Percentiles rank a stretch among this genome's conserved stretches.
phyloP scores from a whole-genome alignment of 2,797 vertebrate species.

The Propithecus deckenii region DNA sequence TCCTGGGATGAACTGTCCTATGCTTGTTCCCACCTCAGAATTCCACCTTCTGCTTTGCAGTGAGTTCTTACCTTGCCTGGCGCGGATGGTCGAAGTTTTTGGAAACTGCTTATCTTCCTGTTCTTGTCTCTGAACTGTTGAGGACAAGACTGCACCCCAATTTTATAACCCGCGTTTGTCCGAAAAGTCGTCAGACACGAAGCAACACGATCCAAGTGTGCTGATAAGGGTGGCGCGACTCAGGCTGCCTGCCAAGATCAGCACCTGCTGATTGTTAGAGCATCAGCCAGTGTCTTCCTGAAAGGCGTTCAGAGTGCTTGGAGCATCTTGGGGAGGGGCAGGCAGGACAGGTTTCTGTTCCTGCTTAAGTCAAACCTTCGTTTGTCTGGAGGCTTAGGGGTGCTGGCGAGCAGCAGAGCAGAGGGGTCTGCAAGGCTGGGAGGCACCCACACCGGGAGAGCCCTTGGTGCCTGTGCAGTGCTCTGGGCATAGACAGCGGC shows the following conservation, averaged over 20 bases:
- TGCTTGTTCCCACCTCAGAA: background rate
- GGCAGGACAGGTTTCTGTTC: background rate
- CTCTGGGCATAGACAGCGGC: background rate
- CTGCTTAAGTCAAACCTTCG: background rate
- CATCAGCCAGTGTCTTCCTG: background rate
- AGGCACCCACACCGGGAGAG: background rate
- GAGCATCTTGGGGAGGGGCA: background rate
- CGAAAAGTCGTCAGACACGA: background rate
- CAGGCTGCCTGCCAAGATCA: constrained; percentile 57
- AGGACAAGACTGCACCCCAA: background rate
- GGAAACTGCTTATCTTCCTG: background rate
- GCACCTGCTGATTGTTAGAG: background rate
- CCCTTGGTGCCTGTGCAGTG: background rate
- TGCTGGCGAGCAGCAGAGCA: background rate
- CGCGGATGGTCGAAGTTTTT: background rate
- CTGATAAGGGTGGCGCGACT: constrained; percentile 33
- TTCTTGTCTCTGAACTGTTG: background rate
- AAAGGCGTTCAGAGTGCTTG: background rate
- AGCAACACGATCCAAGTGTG: background rate
- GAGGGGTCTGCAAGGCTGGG: background rate
- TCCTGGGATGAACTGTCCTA: background rate
- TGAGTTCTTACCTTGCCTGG: constrained; percentile 56
- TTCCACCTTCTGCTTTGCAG: background rate
- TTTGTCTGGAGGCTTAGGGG: background rate
- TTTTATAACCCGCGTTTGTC: constrained; percentile 40